phyloP scores from a whole-genome alignment of 2,888 invertebrate species.

The Leptinotarsa haldemani region DNA sequence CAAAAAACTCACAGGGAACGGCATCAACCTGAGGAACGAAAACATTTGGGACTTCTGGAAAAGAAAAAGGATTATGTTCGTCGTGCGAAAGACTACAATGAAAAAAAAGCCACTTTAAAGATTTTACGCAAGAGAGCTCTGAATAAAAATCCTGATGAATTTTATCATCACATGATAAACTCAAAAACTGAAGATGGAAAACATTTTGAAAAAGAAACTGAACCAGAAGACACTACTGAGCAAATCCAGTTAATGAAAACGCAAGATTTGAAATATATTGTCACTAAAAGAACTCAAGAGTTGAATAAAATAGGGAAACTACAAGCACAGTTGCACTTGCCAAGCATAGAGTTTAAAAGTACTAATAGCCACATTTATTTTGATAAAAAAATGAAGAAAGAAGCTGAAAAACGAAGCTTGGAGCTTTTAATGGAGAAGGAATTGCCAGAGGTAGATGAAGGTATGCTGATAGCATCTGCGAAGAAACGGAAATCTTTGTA shows the following conservation, averaged over 20 bases:
- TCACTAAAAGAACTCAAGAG: constrained; percentile 87
- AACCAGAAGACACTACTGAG: constrained; percentile 81
- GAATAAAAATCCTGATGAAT: constrained; percentile 98
- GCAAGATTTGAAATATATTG: constrained; percentile 91
- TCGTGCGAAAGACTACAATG: constrained; percentile 82
- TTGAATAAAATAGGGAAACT: constrained; percentile 80
- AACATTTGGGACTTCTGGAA: constrained; percentile 84
- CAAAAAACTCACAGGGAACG: constrained; percentile 88
- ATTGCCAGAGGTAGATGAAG: constrained; percentile 72
- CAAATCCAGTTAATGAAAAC: constrained; percentile 91
- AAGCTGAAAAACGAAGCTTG: constrained; percentile 69
- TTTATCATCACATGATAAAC: constrained; percentile 97
- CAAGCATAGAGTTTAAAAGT: constrained; percentile 77
- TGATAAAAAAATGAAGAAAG: constrained; percentile 78
- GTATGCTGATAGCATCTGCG: constrained; percentile 68
- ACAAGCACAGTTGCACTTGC: constrained; percentile 84
- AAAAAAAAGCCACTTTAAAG: constrained; percentile 85
- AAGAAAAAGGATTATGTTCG: constrained; percentile 90
- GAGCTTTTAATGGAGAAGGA: constrained; percentile 69
- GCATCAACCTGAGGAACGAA: constrained; percentile 82
- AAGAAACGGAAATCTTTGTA: constrained; percentile 75
- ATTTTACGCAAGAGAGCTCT: constrained; percentile 85
- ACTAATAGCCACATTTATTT: constrained; percentile 86
- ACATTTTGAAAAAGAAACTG: constrained; percentile 77
- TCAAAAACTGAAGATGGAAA: constrained; percentile 74